Percentiles rank a stretch among this genome's conserved stretches.
Conservation (phyloP, 2,797 vertebrate genomes). For the Smutsia temminckii region DNA sequence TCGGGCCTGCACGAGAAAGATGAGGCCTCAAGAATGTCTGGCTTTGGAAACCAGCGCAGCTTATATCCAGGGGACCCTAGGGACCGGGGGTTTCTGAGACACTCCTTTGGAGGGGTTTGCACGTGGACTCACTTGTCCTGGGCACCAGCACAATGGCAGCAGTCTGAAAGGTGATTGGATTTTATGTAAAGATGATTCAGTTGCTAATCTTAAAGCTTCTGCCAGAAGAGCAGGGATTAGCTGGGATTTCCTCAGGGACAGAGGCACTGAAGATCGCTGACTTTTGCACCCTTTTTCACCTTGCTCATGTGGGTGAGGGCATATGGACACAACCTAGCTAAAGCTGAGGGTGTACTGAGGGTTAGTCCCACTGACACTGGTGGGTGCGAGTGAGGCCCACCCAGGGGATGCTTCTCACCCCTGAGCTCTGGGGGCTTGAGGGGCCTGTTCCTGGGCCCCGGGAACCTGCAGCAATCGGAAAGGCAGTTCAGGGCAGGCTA, state of each 20-base stretch:
- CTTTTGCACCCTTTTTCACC: not conserved
- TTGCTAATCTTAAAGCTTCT: not conserved
- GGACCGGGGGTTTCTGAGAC: no score
- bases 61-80: not conserved
- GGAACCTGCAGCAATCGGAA: no score
- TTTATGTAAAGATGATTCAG: not conserved
- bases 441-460: no score
- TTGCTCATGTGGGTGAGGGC: not conserved
- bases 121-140: not conserved
- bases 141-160: not conserved
- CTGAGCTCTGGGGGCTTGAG: no score
- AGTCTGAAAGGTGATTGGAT: not conserved
- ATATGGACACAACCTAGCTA: no score
- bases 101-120: not conserved
- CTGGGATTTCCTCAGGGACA: not conserved
- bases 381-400: no score
- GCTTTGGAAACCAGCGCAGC: not conserved
- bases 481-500: no score
- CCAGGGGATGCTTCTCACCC: no score
- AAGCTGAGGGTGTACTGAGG: no score
- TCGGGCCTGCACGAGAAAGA: not conserved
- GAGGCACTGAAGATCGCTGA: not conserved
- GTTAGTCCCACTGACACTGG: no score
- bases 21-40: not conserved
- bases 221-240: not conserved